Evolutionary conservation across 2,113 vertebrate genomes (phyloP), one percentile per base, ranked within the genome.

Genomic region (Megaceryle maxima): DNA sequence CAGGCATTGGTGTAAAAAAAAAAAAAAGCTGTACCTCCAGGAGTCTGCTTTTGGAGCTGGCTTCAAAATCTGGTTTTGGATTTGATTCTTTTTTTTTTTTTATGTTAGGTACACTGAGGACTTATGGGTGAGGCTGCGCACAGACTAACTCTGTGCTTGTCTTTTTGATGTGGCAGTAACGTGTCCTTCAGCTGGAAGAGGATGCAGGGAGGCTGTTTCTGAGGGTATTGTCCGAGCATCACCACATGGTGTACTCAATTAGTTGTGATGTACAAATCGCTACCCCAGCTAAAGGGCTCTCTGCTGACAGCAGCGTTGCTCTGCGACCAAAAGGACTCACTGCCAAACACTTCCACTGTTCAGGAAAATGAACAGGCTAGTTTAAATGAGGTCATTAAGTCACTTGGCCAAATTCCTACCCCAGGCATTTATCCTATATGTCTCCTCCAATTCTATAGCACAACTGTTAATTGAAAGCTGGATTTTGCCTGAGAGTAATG

Each of bases 391-490:
- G 88, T 90, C 86, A 60, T 78, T 78, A 68, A 87, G 88, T 84
- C 80, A 79, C 67, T 96, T 82, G 88, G 95, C 80, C 80, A 89
- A 78, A 95, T 91, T 94, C 69, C 86, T 68, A 84, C 92, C 90
- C 73, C 90, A 73, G 66, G 92, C 95, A 76, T 82, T 93, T 95
- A 75, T 55, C 44, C 88, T 90, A n/a, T 60, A 41, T 46, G 44
- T 83, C 80, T 87, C 82, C 41, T 94, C 70, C 55, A 56, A 76
- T 85, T 84, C 88, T 80, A 31, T 53, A 79, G 59, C 69, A 82
- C 44, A 84, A 1, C 2, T 76, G 35, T 77, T 92, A 95, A 92
- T 88, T 88, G 77, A 88, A 80, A 90, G 56, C n/a, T 92, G 77
- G 57, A 69, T 96, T 93, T 81, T 82, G 77, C 64, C 73, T 57